Conservation (phyloP, 2,888 invertebrate species). For the Ganaspis brasiliensis region DNA sequence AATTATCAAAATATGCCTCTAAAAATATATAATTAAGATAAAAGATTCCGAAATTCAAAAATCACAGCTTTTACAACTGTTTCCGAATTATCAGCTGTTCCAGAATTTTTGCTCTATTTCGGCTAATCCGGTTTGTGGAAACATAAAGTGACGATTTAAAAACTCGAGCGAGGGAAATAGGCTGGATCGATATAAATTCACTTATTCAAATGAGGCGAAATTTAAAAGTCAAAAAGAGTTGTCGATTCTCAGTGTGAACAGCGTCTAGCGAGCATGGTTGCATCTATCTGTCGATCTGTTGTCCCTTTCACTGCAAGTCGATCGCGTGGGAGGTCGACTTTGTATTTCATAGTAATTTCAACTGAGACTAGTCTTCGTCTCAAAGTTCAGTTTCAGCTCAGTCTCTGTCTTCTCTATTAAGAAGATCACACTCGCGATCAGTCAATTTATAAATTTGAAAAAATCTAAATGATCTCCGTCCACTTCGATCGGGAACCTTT, state of each 20-base stretch:
- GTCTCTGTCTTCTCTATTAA: slow-evolving; percentile 60
- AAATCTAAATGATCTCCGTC: background rate
- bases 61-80: too few species aligned
- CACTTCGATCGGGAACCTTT: background rate
- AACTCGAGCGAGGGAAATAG: slow-evolving; percentile 6
- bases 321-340: slow-evolving; percentile 71
- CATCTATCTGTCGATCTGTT: slow-evolving; percentile 65
- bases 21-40: too few species aligned
- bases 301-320: slow-evolving; percentile 73
- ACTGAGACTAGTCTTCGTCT: slow-evolving; percentile 67
- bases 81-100: background rate
- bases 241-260: slow-evolving; percentile 34
- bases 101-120: background rate
- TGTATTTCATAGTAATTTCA: slow-evolving; percentile 71
- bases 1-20: too few species aligned
- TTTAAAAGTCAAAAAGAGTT: slow-evolving; percentile 27
- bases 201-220: slow-evolving; percentile 25
- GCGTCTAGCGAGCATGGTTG: slow-evolving; percentile 60
- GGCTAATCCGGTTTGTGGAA: background rate
- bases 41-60: too few species aligned
- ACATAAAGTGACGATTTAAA: background rate
- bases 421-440: slow-evolving; percentile 45
- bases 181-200: slow-evolving; percentile 4
- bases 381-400: slow-evolving; percentile 61
- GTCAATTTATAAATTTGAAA: background rate